Conservation (phyloP, 2,888 invertebrate species). For the Colletes collaris region DNA sequence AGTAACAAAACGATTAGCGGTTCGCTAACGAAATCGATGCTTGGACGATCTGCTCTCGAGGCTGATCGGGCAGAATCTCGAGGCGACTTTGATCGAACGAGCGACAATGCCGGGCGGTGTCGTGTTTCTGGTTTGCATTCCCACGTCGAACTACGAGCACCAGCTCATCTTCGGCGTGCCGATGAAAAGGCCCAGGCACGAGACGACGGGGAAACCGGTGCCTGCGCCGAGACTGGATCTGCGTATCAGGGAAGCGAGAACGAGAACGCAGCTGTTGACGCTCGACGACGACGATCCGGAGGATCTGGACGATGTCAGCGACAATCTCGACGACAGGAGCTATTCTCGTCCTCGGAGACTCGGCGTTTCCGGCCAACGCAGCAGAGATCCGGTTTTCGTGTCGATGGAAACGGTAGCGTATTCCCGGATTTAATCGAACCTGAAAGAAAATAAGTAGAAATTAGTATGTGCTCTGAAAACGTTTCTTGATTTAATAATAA, state of each 20-base stretch:
- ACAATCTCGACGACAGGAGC: constrained; percentile 38
- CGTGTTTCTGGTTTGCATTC: constrained; percentile 88
- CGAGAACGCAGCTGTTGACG: constrained; percentile 65
- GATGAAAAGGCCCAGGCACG: constrained; percentile 64
- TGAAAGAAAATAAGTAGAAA: too few species aligned
- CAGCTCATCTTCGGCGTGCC: constrained; percentile 84
- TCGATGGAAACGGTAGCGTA: constrained; percentile 87
- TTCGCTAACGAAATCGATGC: constrained; percentile 46
- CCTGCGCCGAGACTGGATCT: constrained; percentile 71
- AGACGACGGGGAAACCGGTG: constrained; percentile 43
- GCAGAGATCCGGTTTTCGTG: constrained; percentile 83
- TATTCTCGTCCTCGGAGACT: constrained; percentile 36
- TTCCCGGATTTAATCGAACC: too few species aligned
- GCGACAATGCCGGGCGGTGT: constrained; percentile 84
- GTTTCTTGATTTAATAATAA: too few species aligned
- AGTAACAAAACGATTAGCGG: constrained; percentile 59
- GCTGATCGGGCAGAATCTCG: not conserved
- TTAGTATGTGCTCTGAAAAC: too few species aligned
- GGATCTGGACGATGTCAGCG: constrained; percentile 48
- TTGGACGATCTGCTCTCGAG: constrained; percentile 4
- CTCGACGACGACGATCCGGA: constrained; percentile 56
- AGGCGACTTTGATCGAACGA: too few species aligned
- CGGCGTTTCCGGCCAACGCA: constrained; percentile 46
- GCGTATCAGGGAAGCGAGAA: constrained; percentile 72
- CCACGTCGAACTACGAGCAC: constrained; percentile 88